Base-by-base conservation (phyloP, 2,888 invertebrate species). In the Empis livida region DNA sequence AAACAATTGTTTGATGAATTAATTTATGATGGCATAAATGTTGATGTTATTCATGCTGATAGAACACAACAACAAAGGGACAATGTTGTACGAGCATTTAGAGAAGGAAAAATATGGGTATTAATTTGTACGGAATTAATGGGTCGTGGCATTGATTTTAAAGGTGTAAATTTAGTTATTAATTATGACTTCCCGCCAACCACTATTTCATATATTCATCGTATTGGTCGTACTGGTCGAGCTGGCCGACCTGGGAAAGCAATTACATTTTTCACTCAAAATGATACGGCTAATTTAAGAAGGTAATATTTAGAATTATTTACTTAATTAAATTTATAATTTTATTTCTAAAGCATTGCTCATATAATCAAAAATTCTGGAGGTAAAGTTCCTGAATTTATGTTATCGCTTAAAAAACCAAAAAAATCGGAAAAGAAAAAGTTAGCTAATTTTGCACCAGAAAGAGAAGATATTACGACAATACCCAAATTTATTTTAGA, bases 141-240 rank as follows among this genome's bases (percentile, higher is more conserved):
- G 88, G 89, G 92, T 0, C 80, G 97, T 54, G 97, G 97, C 54
- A 87, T 97, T 53, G 97, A 97, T 72, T 94, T 97, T 68, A 90
- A 90, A 59, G 93, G 93, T 1, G 92, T 99, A 42, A 94, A 92
- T 73, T 74, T 97, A 27, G 95, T 99, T 30, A 76, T 99, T 54
- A 99, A 99, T 73, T 99, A 94, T 65, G 97, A 99, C 73, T 92
- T 97, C 67, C 97, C 97, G 15, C 82, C 86, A 0, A 83, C 86
- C 2, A 82, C 84, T 48, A 88, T 93, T 57, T 82, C 90, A 0
- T 95, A 95, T 60, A 84, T 95, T 58, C 95, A 94, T 71, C 77
- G 93, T 51, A 79, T 84, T 50, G 87, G 84, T 58, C 77, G 97
- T 44, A 94, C 96, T 0, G 97, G 97, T 0, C 76, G 97, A 53